These are phyloP conservation scores for Drosophila pruinosa DNA, from an alignment of 1,140 invertebrate species.

Conservation along the genomic window DNA sequence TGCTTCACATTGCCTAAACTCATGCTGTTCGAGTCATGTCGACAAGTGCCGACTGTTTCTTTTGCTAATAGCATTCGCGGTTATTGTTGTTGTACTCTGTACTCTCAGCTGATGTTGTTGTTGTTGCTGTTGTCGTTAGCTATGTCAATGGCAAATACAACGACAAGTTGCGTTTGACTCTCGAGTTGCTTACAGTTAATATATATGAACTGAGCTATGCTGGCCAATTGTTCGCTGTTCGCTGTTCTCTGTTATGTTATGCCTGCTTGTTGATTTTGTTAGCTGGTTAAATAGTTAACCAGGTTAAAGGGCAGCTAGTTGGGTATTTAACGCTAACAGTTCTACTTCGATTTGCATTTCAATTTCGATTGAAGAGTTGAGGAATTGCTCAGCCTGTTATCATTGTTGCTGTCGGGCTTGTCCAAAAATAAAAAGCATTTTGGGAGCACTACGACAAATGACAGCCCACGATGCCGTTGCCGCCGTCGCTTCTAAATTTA, in stretches of 20 bases:
- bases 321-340: neutral
- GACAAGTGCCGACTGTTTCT: constrained; percentile 51
- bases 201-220: constrained; percentile 9
- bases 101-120: neutral
- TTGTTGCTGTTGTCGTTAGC: constrained; percentile 27
- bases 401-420: constrained; percentile 37
- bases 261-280: neutral
- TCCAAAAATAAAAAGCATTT: constrained; percentile 78
- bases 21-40: constrained; percentile 29
- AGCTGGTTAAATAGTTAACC: neutral
- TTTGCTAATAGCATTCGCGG: constrained; percentile 27
- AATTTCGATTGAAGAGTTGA: neutral
- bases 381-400: constrained; percentile 4
- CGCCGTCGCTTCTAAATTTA: constrained; percentile 68
- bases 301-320: neutral
- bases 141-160: constrained; percentile 29
- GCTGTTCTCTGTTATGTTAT: neutral
- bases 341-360: neutral
- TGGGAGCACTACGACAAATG: constrained; percentile 72
- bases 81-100: constrained; percentile 37
- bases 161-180: constrained; percentile 29
- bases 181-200: constrained; percentile 33
- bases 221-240: neutral
- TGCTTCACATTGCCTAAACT: constrained; percentile 16
- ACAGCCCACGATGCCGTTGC: constrained; percentile 33